Evolutionary conservation across 1,140 invertebrate genomes (phyloP).

Genomic region (Apocrypta bakeri): DNA sequence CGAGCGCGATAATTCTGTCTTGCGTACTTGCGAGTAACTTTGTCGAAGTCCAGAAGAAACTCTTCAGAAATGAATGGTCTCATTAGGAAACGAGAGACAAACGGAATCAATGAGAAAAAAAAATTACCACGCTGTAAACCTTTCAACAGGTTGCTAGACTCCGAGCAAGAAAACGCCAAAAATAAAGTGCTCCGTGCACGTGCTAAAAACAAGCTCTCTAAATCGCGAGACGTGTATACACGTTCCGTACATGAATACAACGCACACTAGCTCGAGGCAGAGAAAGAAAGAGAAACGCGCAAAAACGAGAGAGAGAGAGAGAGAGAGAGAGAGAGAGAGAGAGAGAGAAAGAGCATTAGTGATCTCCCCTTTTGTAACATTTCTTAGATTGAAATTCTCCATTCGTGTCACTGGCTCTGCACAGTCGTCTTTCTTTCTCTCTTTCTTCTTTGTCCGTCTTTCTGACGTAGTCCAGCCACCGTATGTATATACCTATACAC

Average conservation of each 20-base stretch:
- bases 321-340: neutral
- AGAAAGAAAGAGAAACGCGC: neutral
- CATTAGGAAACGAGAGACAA: neutral
- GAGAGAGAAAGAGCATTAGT: neutral
- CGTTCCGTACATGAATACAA: neutral
- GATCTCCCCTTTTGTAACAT: neutral
- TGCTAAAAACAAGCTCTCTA: neutral
- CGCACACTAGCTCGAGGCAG: no score
- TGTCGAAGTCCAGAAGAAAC: neutral
- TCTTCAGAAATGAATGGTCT: neutral
- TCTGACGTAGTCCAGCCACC: neutral
- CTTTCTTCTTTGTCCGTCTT: neutral
- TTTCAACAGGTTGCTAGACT: neutral
- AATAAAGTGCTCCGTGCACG: neutral
- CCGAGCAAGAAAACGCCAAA: neutral
- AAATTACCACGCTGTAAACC: neutral
- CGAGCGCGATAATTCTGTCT: neutral
- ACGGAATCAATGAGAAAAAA: neutral
- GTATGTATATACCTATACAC: neutral
- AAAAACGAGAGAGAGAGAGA: no score
- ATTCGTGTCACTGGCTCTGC: conserved; percentile 5
- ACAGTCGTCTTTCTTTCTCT: neutral
- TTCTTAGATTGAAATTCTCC: conserved; percentile 23
- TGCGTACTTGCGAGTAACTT: neutral
- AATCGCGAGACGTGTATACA: neutral